phyloP scores from a whole-genome alignment of 2,113 vertebrate species.

The Oostethus manadensis region DNA sequence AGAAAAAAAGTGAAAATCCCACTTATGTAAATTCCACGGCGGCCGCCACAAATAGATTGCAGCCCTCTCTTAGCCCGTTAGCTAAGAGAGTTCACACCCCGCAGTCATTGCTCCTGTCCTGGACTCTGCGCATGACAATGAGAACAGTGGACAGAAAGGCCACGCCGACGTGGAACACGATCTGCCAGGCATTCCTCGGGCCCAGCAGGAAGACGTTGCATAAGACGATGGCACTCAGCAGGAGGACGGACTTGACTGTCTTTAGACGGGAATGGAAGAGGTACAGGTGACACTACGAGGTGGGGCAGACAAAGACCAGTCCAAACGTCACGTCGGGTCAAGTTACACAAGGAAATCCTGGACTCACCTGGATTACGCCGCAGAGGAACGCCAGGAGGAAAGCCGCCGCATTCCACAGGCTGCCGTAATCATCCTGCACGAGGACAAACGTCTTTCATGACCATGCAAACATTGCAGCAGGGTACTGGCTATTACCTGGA shows the following conservation, averaged over 20 bases:
- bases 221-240: slow-evolving; percentile 73
- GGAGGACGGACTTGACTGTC: slow-evolving; percentile 73
- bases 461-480: neutral
- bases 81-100: slow-evolving; percentile 73
- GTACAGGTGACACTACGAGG: slow-evolving; percentile 85
- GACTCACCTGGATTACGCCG: slow-evolving; percentile 82
- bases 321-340: no score
- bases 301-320: neutral
- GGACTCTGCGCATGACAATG: slow-evolving; percentile 78
- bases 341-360: no score
- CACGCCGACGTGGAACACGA: slow-evolving; percentile 85
- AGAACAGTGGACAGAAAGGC: slow-evolving; percentile 81
- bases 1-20: no score
- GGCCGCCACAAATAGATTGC: no score
- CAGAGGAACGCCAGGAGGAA: slow-evolving; percentile 86
- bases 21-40: no score
- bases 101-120: slow-evolving; percentile 77
- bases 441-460: neutral
- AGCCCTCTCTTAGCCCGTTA: no score
- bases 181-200: slow-evolving; percentile 84
- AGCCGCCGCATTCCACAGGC: slow-evolving; percentile 82
- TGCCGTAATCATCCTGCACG: slow-evolving; percentile 82
- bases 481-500: slow-evolving; percentile 75
- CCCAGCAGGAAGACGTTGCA: slow-evolving; percentile 86
- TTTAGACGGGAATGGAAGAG: slow-evolving; percentile 83